Conservation (phyloP, 2,113 vertebrate genomes). For the Carlito syrichta region DNA sequence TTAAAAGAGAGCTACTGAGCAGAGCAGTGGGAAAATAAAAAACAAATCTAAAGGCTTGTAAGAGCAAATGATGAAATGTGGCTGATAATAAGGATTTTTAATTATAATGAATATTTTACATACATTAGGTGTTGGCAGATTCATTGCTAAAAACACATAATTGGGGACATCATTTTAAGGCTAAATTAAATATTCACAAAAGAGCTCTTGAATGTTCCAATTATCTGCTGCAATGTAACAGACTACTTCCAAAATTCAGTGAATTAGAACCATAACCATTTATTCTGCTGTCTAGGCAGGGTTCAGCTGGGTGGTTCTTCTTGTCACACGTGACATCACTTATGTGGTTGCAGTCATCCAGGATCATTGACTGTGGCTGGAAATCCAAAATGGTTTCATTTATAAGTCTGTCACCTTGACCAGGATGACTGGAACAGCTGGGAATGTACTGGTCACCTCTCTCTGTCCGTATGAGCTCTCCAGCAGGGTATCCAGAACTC, state of each 20-base stretch:
- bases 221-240: background rate
- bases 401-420: background rate
- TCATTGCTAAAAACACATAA: background rate
- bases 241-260: background rate
- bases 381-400: background rate
- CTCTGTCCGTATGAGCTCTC: background rate
- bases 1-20: background rate
- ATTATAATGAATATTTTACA: background rate
- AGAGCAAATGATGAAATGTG: background rate
- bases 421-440: background rate
- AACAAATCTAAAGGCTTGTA: background rate
- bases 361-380: background rate
- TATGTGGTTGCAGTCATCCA: background rate
- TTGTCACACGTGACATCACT: background rate
- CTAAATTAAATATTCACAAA: background rate
- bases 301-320: background rate
- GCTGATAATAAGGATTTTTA: background rate
- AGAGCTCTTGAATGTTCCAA: background rate
- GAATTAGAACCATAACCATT: background rate
- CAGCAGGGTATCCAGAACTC: background rate
- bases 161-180: background rate
- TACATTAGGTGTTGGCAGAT: background rate
- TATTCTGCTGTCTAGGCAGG: background rate
- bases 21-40: background rate
- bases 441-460: background rate